Conservation (phyloP, 1,140 invertebrate genomes). For the Brachionus paranguensis region DNA sequence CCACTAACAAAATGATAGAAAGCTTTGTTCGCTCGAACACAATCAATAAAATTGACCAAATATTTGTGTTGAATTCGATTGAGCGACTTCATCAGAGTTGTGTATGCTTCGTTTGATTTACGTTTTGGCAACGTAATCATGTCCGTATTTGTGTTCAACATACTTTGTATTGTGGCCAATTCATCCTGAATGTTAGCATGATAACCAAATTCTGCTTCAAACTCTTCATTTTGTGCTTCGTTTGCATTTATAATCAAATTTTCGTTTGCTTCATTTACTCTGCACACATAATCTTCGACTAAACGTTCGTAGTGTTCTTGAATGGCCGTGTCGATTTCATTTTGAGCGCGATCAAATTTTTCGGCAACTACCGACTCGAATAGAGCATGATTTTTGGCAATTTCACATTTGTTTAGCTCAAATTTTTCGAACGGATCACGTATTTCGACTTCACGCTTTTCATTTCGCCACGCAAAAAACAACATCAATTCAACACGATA, state of each 20-base stretch:
- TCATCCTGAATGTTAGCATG: not conserved
- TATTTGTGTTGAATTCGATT: not conserved
- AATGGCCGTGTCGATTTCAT: not conserved
- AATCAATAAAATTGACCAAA: not conserved
- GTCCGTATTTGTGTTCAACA: not conserved
- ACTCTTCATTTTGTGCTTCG: not conserved
- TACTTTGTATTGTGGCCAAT: not conserved
- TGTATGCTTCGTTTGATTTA: not conserved
- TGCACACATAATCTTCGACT: not conserved
- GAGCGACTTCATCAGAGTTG: not conserved
- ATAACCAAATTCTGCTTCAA: not conserved
- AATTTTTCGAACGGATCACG: not conserved
- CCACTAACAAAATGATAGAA: constrained; percentile 5
- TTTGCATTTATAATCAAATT: not conserved
- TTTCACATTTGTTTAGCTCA: not conserved
- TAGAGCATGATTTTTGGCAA: not conserved
- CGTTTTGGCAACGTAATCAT: not conserved
- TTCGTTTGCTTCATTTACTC: not conserved
- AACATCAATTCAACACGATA: not conserved
- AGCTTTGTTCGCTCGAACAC: not conserved
- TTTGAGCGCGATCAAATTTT: not conserved
- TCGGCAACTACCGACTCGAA: not conserved
- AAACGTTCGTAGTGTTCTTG: not conserved
- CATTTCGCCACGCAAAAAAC: not conserved
- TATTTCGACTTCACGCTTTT: not conserved